Percentiles rank a stretch among this genome's conserved stretches.
phyloP scores from a whole-genome alignment of 2,797 vertebrate genomes.

The Pogonophryne albipinna region DNA sequence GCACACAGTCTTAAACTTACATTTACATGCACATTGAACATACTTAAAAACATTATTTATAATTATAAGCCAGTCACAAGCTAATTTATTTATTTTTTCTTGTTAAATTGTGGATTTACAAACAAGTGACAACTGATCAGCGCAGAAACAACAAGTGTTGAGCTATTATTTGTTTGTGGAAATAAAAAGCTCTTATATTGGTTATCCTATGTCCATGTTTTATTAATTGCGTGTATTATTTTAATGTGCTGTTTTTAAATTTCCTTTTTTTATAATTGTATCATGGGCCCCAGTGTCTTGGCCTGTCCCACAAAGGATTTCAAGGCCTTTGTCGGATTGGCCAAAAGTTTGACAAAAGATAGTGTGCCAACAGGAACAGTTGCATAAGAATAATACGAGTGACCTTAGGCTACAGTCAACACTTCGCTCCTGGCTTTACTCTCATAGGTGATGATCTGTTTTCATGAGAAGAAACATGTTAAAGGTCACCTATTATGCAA shows the following conservation, averaged over 20 bases:
- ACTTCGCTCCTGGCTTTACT: not conserved
- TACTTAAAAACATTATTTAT: conserved; percentile 60
- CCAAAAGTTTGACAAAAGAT: too few relatives aligned
- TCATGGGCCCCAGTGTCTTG: not conserved
- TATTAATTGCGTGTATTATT: not conserved
- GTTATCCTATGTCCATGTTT: conserved; percentile 1
- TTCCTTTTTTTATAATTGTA: not conserved
- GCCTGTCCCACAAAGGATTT: not conserved
- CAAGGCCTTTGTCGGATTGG: too few relatives aligned
- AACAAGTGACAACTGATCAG: not conserved
- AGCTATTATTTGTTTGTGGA: conserved; percentile 20
- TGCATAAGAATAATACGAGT: not conserved
- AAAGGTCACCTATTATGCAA: not conserved
- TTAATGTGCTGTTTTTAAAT: not conserved
- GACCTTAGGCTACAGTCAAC: not conserved
- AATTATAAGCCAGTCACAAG: conserved; percentile 44
- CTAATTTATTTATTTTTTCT: conserved; percentile 62
- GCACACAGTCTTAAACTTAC: conserved; percentile 15
- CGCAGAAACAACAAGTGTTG: conserved; percentile 5
- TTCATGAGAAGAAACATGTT: not conserved
- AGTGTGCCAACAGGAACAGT: not conserved
- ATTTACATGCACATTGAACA: conserved; percentile 18
- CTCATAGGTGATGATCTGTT: not conserved
- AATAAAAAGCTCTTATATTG: conserved; percentile 44
- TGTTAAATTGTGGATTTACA: not conserved